phyloP scores from a whole-genome alignment of 2,113 vertebrate species.

The Pelmatolapia mariae region DNA sequence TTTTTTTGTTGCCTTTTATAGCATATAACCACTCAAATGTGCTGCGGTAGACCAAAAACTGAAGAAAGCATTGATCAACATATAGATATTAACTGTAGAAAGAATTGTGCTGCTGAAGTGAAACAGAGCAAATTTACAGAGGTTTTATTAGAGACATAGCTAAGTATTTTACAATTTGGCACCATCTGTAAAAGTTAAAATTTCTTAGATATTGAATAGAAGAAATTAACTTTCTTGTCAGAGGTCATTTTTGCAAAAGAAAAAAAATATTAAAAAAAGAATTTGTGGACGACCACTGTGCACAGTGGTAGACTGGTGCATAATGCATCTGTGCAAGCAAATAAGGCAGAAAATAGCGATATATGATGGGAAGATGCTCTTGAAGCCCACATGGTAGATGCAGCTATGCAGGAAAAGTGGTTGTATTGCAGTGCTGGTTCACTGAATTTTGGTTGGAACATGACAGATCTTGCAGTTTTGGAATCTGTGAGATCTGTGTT shows the following conservation, averaged over 20 bases:
- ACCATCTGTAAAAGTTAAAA: fast-evolving
- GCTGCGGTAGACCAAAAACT: not conserved
- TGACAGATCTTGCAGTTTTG: not conserved
- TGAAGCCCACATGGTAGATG: not conserved
- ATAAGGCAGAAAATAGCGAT: not conserved
- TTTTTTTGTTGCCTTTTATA: not conserved
- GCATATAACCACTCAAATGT: not conserved
- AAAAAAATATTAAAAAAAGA: too few relatives aligned
- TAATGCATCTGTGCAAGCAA: fast-evolving
- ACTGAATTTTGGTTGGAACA: not conserved
- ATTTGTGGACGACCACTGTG: too few relatives aligned
- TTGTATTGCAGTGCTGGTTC: not conserved
- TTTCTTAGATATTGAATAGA: not conserved
- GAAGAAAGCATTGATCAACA: not conserved
- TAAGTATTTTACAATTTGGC: not conserved
- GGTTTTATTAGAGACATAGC: not conserved
- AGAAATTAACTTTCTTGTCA: not conserved
- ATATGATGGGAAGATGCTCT: not conserved
- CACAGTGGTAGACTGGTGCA: not conserved
- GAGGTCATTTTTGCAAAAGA: not conserved
- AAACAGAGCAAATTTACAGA: not conserved
- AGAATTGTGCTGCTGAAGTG: not conserved
- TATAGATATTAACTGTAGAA: not conserved
- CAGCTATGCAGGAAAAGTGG: not conserved
- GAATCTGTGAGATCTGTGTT: not conserved